Percentiles rank a stretch among this genome's conserved stretches.
phyloP scores from a whole-genome alignment of 2,113 vertebrate genomes.

The Gavia stellata region DNA sequence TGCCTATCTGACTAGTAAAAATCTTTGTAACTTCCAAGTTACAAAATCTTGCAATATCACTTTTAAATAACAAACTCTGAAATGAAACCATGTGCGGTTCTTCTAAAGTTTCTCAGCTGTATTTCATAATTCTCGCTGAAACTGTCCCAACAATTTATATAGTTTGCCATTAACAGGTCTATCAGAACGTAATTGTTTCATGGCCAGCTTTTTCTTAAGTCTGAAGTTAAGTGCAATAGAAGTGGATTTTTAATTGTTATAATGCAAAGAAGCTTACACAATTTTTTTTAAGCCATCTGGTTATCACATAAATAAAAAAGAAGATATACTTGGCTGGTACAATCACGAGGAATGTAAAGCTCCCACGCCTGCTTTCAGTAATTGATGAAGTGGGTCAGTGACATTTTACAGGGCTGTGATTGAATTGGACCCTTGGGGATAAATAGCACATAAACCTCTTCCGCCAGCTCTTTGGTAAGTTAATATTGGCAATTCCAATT shows the following conservation, averaged over 20 bases:
- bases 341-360: not conserved
- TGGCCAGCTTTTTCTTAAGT: not conserved
- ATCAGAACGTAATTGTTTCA: not conserved
- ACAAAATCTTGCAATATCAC: not conserved
- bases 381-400: constrained; percentile 67
- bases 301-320: not conserved
- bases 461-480: constrained; percentile 29
- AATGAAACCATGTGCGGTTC: not conserved
- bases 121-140: not conserved
- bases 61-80: not conserved
- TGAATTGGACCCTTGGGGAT: constrained; percentile 54
- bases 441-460: constrained; percentile 46
- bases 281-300: not conserved
- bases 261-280: not conserved
- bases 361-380: constrained; percentile 31
- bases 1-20: not conserved
- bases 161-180: not conserved
- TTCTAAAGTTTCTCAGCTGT: not conserved
- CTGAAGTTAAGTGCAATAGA: not conserved
- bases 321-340: not conserved
- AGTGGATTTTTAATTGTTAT: not conserved
- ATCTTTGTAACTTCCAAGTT: not conserved
- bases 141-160: not conserved
- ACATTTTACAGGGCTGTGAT: constrained; percentile 60
- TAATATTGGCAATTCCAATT: constrained; percentile 56